phyloP scores from a whole-genome alignment of 2,113 vertebrate genomes.

The Bos indicus region DNA sequence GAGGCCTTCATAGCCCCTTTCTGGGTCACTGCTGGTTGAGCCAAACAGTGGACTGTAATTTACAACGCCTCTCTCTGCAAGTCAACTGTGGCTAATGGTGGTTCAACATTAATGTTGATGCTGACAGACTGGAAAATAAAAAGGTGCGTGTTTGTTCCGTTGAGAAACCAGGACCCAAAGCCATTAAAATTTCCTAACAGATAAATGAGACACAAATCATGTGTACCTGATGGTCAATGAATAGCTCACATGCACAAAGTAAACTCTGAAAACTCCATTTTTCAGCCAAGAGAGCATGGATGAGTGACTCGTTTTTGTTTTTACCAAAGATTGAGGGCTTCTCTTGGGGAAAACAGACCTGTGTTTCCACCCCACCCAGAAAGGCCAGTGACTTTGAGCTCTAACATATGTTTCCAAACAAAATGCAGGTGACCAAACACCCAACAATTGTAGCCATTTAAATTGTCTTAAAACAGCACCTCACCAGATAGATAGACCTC shows the following conservation, averaged over 20 bases:
- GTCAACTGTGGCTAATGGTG: slow-evolving; percentile 40
- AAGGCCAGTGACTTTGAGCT: neutral
- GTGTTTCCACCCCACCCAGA: neutral
- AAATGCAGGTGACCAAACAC: neutral
- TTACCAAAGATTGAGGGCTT: slow-evolving; percentile 37
- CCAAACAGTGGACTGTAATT: slow-evolving; percentile 25
- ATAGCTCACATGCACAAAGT: slow-evolving; percentile 44
- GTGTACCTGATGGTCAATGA: slow-evolving; percentile 50
- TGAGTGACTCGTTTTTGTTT: slow-evolving; percentile 55
- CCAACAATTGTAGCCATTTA: neutral
- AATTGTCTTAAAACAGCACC: neutral
- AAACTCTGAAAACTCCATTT: slow-evolving; percentile 61
- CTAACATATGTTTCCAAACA: neutral
- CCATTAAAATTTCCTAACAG: slow-evolving; percentile 58
- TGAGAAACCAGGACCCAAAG: slow-evolving; percentile 42
- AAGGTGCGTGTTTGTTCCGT: slow-evolving; percentile 43
- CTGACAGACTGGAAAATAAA: slow-evolving; percentile 37
- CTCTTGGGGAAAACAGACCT: slow-evolving; percentile 23
- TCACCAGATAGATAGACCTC: neutral
- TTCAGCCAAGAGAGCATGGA: slow-evolving; percentile 27
- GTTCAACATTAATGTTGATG: neutral
- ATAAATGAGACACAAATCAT: slow-evolving; percentile 61
- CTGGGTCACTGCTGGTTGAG: slow-evolving; percentile 15
- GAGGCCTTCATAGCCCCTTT: neutral
- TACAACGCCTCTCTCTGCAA: slow-evolving; percentile 31